Percentiles rank a stretch among this genome's conserved stretches.
Conservation (phyloP, 64 coral and sea anemone species). For the Acropora yongei region DNA sequence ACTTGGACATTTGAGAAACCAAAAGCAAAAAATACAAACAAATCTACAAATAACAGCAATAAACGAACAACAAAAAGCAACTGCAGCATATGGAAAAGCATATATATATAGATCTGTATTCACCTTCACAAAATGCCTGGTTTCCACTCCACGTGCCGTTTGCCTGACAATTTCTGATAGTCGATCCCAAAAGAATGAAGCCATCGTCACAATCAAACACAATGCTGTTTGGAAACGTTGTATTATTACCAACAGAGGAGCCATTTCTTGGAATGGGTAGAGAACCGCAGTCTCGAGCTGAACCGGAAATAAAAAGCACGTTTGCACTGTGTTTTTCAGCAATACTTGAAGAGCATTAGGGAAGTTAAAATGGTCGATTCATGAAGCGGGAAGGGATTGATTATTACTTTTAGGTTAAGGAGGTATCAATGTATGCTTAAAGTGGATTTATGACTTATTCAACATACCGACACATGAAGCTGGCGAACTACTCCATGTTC, state of each 20-base stretch:
- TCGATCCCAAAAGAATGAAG: constrained; percentile 26
- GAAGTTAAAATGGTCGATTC: too few relatives aligned
- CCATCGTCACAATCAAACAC: constrained; percentile 57
- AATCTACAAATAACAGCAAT: too few relatives aligned
- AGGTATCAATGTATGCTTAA: too few relatives aligned
- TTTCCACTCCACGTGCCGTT: constrained; percentile 50
- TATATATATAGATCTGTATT: background rate
- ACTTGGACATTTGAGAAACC: too few relatives aligned
- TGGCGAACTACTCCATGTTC: constrained; percentile 4
- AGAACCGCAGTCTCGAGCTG: background rate
- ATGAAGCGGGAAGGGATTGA: too few relatives aligned
- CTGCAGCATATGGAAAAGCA: background rate
- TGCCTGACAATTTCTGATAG: constrained; percentile 12
- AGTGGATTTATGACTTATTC: too few relatives aligned
- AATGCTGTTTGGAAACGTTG: constrained; percentile 23
- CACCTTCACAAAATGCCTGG: constrained; percentile 27
- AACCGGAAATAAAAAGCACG: background rate
- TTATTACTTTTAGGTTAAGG: too few relatives aligned
- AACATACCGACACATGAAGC: background rate
- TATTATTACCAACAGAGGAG: background rate
- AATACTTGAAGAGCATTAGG: too few relatives aligned
- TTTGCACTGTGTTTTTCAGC: too few relatives aligned
- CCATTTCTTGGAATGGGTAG: background rate
- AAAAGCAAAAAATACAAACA: too few relatives aligned
- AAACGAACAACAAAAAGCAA: too few relatives aligned